These are phyloP conservation scores for Onychomys torridus DNA, from an alignment of 2,797 vertebrate species.

Conservation along the genomic window DNA sequence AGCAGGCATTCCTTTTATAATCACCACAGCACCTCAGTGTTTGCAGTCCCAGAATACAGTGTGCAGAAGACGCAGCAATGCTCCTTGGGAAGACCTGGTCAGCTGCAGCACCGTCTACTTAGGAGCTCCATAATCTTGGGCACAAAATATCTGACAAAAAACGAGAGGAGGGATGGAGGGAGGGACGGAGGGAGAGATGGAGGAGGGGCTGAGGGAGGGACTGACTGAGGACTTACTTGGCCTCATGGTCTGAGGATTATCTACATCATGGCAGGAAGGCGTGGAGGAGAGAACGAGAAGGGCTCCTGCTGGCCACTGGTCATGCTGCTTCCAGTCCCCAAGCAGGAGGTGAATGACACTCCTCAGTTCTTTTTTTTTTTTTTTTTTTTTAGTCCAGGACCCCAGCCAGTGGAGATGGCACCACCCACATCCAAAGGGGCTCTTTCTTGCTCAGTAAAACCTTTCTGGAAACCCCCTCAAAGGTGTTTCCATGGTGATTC, in stretches of 20 bases:
- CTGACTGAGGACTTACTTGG: neutral
- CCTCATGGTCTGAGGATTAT: neutral
- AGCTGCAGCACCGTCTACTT: neutral
- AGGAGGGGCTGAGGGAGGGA: no score
- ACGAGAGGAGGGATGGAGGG: neutral
- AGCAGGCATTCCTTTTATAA: neutral
- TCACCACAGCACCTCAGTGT: neutral
- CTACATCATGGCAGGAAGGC: neutral
- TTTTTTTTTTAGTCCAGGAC: neutral
- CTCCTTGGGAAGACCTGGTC: neutral
- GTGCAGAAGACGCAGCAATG: neutral
- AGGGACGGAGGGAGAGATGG: neutral
- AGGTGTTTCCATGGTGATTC: neutral
- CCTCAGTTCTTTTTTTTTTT: neutral
- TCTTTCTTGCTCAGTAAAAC: neutral
- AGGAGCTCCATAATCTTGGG: neutral
- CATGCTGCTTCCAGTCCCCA: no score
- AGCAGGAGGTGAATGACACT: neutral
- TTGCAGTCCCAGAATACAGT: neutral
- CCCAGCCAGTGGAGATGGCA: neutral
- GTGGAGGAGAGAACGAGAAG: neutral
- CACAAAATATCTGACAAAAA: neutral
- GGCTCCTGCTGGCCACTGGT: no score
- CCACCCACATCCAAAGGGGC: neutral
- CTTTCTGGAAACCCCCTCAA: neutral